Evolutionary conservation across 1,140 invertebrate genomes (phyloP), one percentile per base, ranked within the genome.

Genomic region (Drosophila persimilis): DNA sequence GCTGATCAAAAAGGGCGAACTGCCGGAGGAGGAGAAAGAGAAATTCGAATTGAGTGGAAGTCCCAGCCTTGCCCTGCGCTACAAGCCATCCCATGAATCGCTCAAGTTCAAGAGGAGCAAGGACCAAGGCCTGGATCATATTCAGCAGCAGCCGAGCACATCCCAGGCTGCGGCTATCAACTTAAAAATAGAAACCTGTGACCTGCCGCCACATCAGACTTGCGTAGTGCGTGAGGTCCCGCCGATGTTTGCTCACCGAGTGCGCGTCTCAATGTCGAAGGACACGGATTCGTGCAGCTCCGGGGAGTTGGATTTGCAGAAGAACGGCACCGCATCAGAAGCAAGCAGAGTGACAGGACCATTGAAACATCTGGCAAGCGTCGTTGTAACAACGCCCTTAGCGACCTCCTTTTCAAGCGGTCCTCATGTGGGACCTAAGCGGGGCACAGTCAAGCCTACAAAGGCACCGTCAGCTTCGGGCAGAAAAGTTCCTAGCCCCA

Each of bases 81-180:
- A 89, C 24, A 80, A 61, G 6, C 77, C 86, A 6, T 78, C 80
- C 2, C 76, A 86, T 13, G 86, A 86, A 39, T 85, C 85, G 6
- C 51, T 90, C 1, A 79, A 85, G 24, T 43, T 58, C 35, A 65
- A 44, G 26, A 54, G 39, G 6, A 81, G 69, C 60, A 70, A 51
- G 31, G 79, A 77, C 39, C 20, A 43, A 5, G 41, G 46, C 4
- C 17, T 31, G 1, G 47, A 62, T 13, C 51, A 20, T 29, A 20
- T 48, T 48, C 11, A 5, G 1, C 35, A 39, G 11, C 11, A 39
- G 35, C 31, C 47, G 8, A 57, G 29, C 35, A 57, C 53, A n/a
- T 45, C 56, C 17, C 31, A 17, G 2, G 43, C 1, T 9, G 6
- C 43, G 24, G n/a, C 9, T 1, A 9, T 35, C 7, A 53, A 48